phyloP scores from a whole-genome alignment of 2,888 invertebrate species.

The Saturnia pavonia region DNA sequence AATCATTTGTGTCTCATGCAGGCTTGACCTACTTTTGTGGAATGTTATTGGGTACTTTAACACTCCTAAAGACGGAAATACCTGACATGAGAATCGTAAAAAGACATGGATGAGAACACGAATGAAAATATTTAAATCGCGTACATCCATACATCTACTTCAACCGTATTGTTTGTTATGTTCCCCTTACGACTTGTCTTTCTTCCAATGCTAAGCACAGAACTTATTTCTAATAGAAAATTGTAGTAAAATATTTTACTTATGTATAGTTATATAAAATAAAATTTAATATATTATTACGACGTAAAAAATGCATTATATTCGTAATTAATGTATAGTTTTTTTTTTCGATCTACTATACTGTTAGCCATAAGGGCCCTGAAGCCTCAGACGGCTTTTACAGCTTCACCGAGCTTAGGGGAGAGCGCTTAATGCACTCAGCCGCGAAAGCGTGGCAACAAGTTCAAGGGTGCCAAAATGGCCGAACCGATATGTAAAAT shows the following conservation, averaged over 20 bases:
- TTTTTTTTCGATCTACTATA: too few relatives aligned
- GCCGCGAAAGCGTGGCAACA: too few relatives aligned
- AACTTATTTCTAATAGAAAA: background rate
- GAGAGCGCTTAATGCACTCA: too few relatives aligned
- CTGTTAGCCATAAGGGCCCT: too few relatives aligned
- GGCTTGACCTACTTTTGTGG: conserved; percentile 24
- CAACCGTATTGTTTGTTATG: background rate
- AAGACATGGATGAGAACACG: background rate
- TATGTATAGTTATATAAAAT: background rate
- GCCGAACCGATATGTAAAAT: too few relatives aligned
- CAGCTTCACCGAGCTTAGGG: too few relatives aligned
- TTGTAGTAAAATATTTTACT: background rate
- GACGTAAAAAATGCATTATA: too few relatives aligned
- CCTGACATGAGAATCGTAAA: background rate
- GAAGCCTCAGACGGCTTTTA: too few relatives aligned
- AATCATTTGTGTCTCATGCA: background rate
- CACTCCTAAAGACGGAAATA: conserved; percentile 30
- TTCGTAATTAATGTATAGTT: too few relatives aligned
- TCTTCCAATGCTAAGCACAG: background rate
- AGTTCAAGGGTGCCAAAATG: too few relatives aligned
- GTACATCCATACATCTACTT: background rate
- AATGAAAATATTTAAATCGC: background rate
- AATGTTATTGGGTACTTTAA: conserved; percentile 33
- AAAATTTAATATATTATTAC: too few relatives aligned
- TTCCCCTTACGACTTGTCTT: background rate